Conservation (phyloP, 2,888 invertebrate species). For the Globia sparganii region DNA sequence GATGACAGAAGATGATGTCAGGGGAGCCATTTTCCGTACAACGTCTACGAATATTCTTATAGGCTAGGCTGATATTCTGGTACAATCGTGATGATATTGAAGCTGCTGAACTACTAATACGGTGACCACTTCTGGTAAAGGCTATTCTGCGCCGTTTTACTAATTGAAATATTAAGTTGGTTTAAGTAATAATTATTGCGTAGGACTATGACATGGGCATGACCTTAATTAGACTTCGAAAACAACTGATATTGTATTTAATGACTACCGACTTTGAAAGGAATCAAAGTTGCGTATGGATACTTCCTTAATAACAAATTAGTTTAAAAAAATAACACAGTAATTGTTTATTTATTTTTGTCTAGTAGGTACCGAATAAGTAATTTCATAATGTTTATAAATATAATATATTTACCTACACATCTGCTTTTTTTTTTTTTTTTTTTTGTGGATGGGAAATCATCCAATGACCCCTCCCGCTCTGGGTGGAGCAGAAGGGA, state of each 20-base stretch:
- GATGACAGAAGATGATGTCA: not conserved
- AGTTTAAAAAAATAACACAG: not conserved
- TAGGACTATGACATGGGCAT: not conserved
- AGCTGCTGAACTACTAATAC: not conserved
- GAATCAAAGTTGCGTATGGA: not conserved
- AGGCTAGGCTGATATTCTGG: not conserved
- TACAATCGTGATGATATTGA: not conserved
- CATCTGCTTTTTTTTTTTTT: no score
- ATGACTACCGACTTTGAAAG: not conserved
- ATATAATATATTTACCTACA: no score
- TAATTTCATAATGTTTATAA: no score
- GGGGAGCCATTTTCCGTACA: no score
- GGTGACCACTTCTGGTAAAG: no score
- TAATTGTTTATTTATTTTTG: not conserved
- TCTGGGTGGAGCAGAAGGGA: no score
- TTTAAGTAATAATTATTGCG: not conserved
- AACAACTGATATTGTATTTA: not conserved
- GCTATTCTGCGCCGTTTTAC: not conserved
- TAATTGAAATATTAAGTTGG: not conserved
- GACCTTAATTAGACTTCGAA: not conserved
- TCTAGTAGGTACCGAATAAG: not conserved
- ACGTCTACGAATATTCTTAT: no score
- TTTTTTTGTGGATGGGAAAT: no score
- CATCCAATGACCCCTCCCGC: no score
- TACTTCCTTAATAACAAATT: not conserved